Conservation (phyloP, 2,888 invertebrate species). For the Rhamnusium bicolor region DNA sequence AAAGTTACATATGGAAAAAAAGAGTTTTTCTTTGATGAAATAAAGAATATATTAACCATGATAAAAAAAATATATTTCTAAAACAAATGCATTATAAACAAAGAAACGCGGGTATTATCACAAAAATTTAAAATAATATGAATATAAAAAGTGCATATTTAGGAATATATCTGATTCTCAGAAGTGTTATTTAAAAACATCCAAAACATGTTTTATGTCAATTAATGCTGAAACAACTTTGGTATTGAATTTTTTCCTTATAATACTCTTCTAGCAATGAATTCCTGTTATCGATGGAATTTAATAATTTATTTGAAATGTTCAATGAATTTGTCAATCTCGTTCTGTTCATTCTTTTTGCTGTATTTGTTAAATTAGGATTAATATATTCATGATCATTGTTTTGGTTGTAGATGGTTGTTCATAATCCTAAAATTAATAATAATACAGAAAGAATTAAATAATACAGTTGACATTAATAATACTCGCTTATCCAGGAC, state of each 20-base stretch:
- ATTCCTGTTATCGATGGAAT: neutral
- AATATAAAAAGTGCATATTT: too few species aligned
- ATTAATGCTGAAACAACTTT: neutral
- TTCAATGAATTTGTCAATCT: neutral
- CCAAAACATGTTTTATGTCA: constrained; percentile 1
- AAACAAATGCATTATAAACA: too few species aligned
- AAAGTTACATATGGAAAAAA: too few species aligned
- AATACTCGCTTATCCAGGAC: too few species aligned
- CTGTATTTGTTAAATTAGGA: neutral
- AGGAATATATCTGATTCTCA: too few species aligned
- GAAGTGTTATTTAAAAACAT: neutral
- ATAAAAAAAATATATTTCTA: too few species aligned
- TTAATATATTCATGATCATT: neutral
- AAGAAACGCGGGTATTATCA: too few species aligned
- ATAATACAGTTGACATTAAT: too few species aligned
- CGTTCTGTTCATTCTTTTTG: neutral
- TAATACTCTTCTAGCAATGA: neutral
- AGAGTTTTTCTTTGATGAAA: too few species aligned
- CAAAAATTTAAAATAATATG: too few species aligned
- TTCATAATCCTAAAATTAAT: neutral
- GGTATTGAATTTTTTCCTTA: constrained; percentile 1
- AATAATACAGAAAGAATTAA: neutral
- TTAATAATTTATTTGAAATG: neutral
- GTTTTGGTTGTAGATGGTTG: neutral
- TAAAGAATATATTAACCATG: too few species aligned